phyloP scores from a whole-genome alignment of 2,113 vertebrate species.

The Rousettus leschenaultii region DNA sequence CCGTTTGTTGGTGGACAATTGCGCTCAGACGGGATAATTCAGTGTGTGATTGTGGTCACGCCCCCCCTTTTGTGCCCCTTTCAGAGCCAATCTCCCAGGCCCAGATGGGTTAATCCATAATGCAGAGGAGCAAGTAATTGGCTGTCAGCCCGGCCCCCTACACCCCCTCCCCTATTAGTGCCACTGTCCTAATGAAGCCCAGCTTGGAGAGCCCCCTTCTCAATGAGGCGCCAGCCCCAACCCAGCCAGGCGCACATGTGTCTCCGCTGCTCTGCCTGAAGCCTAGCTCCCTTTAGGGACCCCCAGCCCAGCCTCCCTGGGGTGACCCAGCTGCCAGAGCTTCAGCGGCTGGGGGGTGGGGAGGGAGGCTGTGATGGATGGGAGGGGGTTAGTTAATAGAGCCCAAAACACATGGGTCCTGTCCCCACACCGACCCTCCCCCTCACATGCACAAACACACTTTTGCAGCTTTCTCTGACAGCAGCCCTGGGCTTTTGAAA shows the following conservation, averaged over 20 bases:
- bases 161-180: slow-evolving; percentile 89
- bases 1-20: slow-evolving; percentile 85
- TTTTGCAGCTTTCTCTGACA: slow-evolving; percentile 13
- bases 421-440: slow-evolving; percentile 49
- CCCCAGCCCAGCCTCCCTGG: slow-evolving; percentile 72
- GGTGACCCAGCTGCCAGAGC: slow-evolving; percentile 83
- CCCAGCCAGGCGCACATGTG: slow-evolving; percentile 90
- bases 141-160: slow-evolving; percentile 82
- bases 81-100: slow-evolving; percentile 87
- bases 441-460: neutral
- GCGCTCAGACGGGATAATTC: slow-evolving; percentile 87
- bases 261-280: slow-evolving; percentile 87
- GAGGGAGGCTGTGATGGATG: slow-evolving; percentile 75
- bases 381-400: slow-evolving; percentile 77
- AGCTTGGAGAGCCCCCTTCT: slow-evolving; percentile 89
- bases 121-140: slow-evolving; percentile 90
- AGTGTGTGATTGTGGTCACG: slow-evolving; percentile 91
- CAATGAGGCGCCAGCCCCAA: slow-evolving; percentile 87
- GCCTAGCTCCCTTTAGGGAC: slow-evolving; percentile 80
- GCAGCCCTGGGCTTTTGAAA: slow-evolving; percentile 16
- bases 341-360: slow-evolving; percentile 49
- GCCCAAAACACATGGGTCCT: slow-evolving; percentile 77
- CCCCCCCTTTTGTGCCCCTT: slow-evolving; percentile 90
- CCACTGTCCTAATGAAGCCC: slow-evolving; percentile 94
- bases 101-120: slow-evolving; percentile 99